Evolutionary conservation across 1,140 invertebrate genomes (phyloP).

Genomic region (Rhagoletis pomonella): DNA sequence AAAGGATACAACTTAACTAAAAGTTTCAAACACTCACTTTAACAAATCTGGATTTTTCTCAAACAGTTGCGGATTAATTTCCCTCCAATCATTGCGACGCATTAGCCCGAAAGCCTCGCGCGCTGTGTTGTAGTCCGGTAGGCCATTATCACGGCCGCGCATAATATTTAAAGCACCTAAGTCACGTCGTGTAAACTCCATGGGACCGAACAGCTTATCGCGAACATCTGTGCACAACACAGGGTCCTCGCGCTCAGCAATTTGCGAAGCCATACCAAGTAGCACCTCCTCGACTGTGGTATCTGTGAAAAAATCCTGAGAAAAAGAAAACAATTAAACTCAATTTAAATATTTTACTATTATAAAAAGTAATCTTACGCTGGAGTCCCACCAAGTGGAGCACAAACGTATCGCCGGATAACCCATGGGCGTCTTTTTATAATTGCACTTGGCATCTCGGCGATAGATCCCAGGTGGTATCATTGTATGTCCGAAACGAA

Average conservation of each 20-base stretch:
- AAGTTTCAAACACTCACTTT: slow-evolving; percentile 68
- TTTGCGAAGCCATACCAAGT: slow-evolving; percentile 94
- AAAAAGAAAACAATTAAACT: background rate
- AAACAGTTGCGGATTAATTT: slow-evolving; percentile 91
- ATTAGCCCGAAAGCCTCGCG: slow-evolving; percentile 78
- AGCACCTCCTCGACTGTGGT: slow-evolving; percentile 93
- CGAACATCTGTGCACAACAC: slow-evolving; percentile 95
- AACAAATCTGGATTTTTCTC: slow-evolving; percentile 86
- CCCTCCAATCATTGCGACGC: slow-evolving; percentile 81
- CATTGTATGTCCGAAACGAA: slow-evolving; percentile 96
- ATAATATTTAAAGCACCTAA: slow-evolving; percentile 97
- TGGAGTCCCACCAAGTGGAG: slow-evolving; percentile 98
- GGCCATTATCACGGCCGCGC: slow-evolving; percentile 96
- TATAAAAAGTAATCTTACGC: slow-evolving; percentile 80
- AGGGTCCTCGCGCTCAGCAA: slow-evolving; percentile 95
- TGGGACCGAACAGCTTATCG: slow-evolving; percentile 97
- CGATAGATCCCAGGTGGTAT: slow-evolving; percentile 94
- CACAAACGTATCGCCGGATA: slow-evolving; percentile 92
- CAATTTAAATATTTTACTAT: background rate
- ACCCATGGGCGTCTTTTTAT: slow-evolving; percentile 85
- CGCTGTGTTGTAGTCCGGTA: slow-evolving; percentile 97
- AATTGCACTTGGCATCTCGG: slow-evolving; percentile 88
- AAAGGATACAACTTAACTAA: no score
- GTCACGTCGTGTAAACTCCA: slow-evolving; percentile 97
- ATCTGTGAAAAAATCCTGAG: slow-evolving; percentile 89